Conservation (phyloP, 1,140 invertebrate genomes). For the Drosophila repleta region DNA sequence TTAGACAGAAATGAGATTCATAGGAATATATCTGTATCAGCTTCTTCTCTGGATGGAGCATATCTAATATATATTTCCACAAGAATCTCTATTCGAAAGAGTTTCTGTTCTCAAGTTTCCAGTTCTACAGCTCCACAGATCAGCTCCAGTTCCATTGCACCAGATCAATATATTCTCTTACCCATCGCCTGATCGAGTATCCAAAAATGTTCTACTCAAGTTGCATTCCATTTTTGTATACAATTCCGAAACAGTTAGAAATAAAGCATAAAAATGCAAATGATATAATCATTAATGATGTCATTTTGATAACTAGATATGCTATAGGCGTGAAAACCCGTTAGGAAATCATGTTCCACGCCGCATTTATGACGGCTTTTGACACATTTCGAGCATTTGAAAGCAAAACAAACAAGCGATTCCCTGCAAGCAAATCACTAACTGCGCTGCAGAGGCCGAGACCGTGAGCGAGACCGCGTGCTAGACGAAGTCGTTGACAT, state of each 20-base stretch:
- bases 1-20: too few species aligned
- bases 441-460: not conserved
- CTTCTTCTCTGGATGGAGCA: too few species aligned
- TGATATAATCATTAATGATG: constrained; percentile 35
- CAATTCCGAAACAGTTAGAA: constrained; percentile 5
- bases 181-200: too few species aligned
- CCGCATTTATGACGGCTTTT: constrained; percentile 35
- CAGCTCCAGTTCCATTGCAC: too few species aligned
- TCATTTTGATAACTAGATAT: constrained; percentile 48
- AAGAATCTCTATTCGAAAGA: too few species aligned
- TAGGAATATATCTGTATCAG: too few species aligned
- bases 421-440: not conserved
- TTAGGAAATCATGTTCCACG: constrained; percentile 36
- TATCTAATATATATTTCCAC: too few species aligned
- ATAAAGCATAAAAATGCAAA: constrained; percentile 57
- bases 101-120: too few species aligned
- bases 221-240: not conserved
- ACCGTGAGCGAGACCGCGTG: not conserved
- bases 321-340: constrained; percentile 53
- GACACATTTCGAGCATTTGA: constrained; percentile 32
- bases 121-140: too few species aligned
- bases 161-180: too few species aligned
- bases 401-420: constrained; percentile 26
- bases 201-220: not conserved
- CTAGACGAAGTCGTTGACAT: constrained; percentile 11